Evolutionary conservation across 2,113 vertebrate genomes (phyloP).

Genomic region (Connochaetes taurinus): DNA sequence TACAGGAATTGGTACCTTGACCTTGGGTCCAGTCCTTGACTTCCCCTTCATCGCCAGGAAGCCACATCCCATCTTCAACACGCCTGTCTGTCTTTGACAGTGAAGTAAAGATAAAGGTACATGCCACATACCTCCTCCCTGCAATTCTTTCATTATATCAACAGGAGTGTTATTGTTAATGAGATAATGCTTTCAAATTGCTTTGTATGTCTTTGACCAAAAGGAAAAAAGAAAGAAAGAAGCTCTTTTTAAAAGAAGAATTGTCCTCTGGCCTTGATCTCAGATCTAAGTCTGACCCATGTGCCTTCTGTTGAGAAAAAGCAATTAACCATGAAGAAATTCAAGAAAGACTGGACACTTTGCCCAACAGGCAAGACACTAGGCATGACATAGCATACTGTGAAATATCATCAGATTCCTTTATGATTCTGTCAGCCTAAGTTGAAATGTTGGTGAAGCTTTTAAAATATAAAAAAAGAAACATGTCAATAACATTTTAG

Average conservation of each 20-base stretch:
- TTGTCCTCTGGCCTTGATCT: background rate
- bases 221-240: background rate
- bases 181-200: background rate
- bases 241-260: background rate
- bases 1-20: background rate
- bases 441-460: background rate
- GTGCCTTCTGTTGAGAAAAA: background rate
- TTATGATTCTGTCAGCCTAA: slow-evolving; percentile 3
- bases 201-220: background rate
- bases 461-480: slow-evolving; percentile 14
- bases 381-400: background rate
- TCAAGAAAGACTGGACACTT: background rate
- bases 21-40: background rate
- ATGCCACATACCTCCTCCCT: background rate
- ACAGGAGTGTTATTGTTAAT: background rate
- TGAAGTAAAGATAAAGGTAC: background rate
- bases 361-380: background rate
- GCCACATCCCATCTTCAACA: no score
- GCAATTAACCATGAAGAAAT: background rate
- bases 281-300: background rate
- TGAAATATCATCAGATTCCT: background rate
- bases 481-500: background rate
- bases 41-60: background rate
- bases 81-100: background rate
- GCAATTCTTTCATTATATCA: background rate